These are phyloP conservation scores for Xylota segnis DNA, from an alignment of 2,888 invertebrate genomes.

Conservation along the genomic window DNA sequence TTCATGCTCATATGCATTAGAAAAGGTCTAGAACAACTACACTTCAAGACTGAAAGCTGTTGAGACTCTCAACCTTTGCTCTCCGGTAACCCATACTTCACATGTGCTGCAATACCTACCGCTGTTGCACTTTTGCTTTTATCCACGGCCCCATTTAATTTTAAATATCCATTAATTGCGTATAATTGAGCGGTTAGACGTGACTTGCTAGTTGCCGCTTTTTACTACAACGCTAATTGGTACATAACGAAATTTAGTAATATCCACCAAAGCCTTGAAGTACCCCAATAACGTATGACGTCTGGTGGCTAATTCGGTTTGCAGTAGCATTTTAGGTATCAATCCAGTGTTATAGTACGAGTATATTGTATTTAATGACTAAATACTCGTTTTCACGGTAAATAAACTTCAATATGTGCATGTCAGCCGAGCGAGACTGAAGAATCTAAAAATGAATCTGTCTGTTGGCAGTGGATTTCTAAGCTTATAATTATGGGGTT, in stretches of 20 bases:
- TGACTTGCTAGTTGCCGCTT: background rate
- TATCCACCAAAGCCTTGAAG: constrained; percentile 2
- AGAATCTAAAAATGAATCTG: background rate
- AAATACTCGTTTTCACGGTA: background rate
- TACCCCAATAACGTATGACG: background rate
- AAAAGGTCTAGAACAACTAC: too few relatives aligned
- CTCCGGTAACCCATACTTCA: background rate
- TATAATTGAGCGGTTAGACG: background rate
- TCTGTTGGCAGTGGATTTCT: background rate
- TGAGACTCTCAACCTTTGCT: background rate
- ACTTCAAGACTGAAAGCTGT: background rate
- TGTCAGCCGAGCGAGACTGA: background rate
- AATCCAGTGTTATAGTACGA: background rate
- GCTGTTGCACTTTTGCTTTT: background rate
- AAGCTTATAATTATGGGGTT: background rate
- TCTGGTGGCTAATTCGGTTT: background rate
- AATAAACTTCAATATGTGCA: background rate
- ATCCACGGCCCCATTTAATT: background rate
- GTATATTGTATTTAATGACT: background rate
- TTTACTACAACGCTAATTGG: constrained; percentile 4
- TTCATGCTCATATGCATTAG: too few relatives aligned
- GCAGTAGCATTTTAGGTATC: background rate
- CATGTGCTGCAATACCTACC: background rate
- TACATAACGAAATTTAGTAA: constrained; percentile 11
- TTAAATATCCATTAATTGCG: background rate